Conservation (phyloP, 2,797 vertebrate species). For the Rhynchotus rufescens region DNA sequence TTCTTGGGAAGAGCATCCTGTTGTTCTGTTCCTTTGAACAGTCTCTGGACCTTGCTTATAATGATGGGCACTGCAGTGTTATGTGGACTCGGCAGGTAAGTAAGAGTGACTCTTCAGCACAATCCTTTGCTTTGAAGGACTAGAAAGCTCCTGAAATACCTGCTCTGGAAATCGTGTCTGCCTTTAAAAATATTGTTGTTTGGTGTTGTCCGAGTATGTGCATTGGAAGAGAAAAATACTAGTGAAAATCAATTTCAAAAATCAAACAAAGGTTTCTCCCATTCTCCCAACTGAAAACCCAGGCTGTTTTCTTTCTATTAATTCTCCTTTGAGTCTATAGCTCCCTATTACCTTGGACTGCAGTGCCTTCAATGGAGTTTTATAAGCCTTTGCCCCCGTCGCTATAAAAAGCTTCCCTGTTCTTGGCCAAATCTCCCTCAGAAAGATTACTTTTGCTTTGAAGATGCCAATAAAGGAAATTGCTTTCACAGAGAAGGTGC, state of each 20-base stretch:
- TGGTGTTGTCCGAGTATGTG: background rate
- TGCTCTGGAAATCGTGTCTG: background rate
- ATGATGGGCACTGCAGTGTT: background rate
- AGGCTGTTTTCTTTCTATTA: constrained; percentile 14
- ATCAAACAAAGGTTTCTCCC: background rate
- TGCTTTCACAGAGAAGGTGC: background rate
- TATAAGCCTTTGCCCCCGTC: constrained; percentile 45
- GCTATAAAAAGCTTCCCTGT: constrained; percentile 45
- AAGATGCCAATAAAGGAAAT: constrained; percentile 67
- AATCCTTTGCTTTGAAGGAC: background rate
- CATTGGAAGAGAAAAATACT: background rate
- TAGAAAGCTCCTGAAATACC: background rate
- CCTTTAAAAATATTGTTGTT: background rate
- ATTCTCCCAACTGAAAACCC: background rate
- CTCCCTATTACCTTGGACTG: constrained; percentile 35
- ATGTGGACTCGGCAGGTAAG: background rate
- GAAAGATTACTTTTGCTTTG: constrained; percentile 54
- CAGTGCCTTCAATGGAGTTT: constrained; percentile 2
- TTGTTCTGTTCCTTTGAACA: background rate
- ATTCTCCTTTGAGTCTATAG: background rate
- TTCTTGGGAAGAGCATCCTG: background rate
- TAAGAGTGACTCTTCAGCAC: background rate
- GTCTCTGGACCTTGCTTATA: background rate
- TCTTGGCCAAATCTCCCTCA: constrained; percentile 49
- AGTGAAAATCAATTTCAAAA: background rate